phyloP scores from a whole-genome alignment of 2,888 invertebrate species.

The Phengaris arion region DNA sequence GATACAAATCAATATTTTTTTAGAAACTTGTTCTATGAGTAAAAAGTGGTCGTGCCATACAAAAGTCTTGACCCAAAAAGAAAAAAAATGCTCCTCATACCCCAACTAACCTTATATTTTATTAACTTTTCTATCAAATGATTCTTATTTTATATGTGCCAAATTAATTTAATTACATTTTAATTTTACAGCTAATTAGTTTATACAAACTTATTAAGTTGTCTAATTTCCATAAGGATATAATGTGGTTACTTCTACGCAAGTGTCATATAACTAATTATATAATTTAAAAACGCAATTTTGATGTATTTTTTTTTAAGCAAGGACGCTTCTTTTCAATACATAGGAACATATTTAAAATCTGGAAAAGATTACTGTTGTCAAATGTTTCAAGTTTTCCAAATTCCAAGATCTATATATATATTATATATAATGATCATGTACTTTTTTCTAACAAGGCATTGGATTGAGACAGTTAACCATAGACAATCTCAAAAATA shows the following conservation, averaged over 20 bases:
- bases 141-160: not conserved
- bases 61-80: no score
- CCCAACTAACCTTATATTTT: not conserved
- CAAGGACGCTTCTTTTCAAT: constrained; percentile 1
- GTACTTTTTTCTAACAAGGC: constrained; percentile 19
- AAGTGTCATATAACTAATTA: not conserved
- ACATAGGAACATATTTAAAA: not conserved
- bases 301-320: not conserved
- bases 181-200: not conserved
- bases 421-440: constrained; percentile 14
- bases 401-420: not conserved
- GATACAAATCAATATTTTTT: no score
- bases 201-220: not conserved
- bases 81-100: not conserved
- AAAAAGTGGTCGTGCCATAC: no score
- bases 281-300: no score
- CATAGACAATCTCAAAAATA: no score
- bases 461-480: not conserved
- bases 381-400: not conserved
- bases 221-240: not conserved
- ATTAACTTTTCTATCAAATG: not conserved
- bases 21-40: no score
- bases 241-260: not conserved
- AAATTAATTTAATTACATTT: not conserved
- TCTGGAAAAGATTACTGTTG: not conserved